phyloP scores from a whole-genome alignment of 2,888 invertebrate genomes.

The Drosophila tanythrix region DNA sequence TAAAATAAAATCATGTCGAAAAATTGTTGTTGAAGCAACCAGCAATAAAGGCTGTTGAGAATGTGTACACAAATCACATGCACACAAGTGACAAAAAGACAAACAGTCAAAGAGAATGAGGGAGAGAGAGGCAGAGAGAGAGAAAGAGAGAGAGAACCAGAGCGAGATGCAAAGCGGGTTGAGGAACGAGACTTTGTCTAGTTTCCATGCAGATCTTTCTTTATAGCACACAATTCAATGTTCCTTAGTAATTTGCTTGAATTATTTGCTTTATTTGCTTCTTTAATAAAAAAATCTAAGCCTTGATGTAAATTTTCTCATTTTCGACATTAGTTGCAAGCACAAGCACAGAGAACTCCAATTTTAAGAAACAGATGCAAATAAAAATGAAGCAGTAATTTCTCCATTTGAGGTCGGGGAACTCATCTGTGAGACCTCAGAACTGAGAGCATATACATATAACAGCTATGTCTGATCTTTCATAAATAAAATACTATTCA shows the following conservation, averaged over 20 bases:
- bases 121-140: not conserved
- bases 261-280: not conserved
- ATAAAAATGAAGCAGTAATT: not conserved
- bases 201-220: not conserved
- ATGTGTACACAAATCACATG: conserved; percentile 16
- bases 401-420: not conserved
- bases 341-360: not conserved
- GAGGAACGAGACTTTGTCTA: not conserved
- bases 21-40: conserved; percentile 34
- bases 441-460: not conserved
- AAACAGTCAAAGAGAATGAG: not conserved
- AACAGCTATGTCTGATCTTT: not conserved
- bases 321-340: not conserved
- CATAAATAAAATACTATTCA: not conserved
- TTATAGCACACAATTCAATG: not conserved
- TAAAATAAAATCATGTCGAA: conserved; percentile 27
- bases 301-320: not conserved
- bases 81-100: conserved; percentile 16
- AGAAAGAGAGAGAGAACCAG: not conserved
- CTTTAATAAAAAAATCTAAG: not conserved
- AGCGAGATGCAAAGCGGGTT: not conserved
- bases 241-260: not conserved
- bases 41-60: conserved; percentile 28
- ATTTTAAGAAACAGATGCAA: not conserved
- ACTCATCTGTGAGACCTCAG: not conserved